Conservation (phyloP, 2,888 invertebrate species). For the Euphydryas editha region DNA sequence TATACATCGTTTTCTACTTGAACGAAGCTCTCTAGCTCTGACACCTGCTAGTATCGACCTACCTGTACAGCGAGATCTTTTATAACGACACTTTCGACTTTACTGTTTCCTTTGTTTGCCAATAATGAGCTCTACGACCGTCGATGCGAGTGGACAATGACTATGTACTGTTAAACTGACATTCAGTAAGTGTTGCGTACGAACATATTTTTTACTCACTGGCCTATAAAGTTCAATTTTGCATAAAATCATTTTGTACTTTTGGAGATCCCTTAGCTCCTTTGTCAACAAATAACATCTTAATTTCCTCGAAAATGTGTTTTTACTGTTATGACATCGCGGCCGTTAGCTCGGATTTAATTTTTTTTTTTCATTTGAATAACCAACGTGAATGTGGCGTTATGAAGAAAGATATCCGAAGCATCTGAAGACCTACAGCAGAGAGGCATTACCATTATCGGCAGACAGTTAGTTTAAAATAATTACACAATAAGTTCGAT, state of each 20-base stretch:
- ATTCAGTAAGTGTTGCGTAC: constrained; percentile 52
- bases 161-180: constrained; percentile 53
- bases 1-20: constrained; percentile 64
- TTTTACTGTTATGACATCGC: neutral
- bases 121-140: constrained; percentile 78
- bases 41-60: constrained; percentile 80
- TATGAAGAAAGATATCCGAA: constrained; percentile 31
- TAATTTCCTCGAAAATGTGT: neutral
- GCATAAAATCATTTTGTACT: constrained; percentile 19
- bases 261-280: neutral
- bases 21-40: constrained; percentile 46
- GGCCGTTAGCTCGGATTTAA: constrained; percentile 14
- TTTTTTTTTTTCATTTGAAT: constrained; percentile 24
- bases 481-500: constrained; percentile 31
- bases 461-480: constrained; percentile 33
- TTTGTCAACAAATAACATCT: neutral
- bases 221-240: constrained; percentile 15
- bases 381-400: constrained; percentile 27
- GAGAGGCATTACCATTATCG: constrained; percentile 36
- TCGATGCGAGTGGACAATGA: constrained; percentile 62
- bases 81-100: constrained; percentile 75
- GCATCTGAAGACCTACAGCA: constrained; percentile 36
- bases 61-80: constrained; percentile 78
- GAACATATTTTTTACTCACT: constrained; percentile 35
- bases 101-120: constrained; percentile 80